Evolutionary conservation across 1,140 invertebrate species (phyloP).

Genomic region (Hirudo medicinalis): DNA sequence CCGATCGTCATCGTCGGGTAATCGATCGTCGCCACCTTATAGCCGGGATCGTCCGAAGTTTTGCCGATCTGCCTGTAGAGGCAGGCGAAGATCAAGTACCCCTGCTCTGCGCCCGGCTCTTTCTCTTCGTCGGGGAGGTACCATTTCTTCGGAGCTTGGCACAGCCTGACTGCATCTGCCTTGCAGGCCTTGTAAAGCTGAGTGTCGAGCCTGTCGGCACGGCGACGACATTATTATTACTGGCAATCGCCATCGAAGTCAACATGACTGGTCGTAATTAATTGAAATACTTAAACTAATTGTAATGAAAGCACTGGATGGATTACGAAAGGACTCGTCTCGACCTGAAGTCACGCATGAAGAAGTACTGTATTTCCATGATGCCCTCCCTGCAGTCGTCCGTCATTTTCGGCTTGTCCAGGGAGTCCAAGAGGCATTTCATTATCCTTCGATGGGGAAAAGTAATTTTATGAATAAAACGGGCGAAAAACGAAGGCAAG

Average conservation of each 20-base stretch:
- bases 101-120: conserved; percentile 55
- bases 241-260: neutral
- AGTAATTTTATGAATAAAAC: neutral
- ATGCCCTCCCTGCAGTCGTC: conserved; percentile 75
- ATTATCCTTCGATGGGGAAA: conserved; percentile 52
- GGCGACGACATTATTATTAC: neutral
- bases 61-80: conserved; percentile 61
- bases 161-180: conserved; percentile 66
- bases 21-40: neutral
- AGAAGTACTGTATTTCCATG: conserved; percentile 91
- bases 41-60: conserved; percentile 6
- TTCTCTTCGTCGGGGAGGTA: conserved; percentile 41
- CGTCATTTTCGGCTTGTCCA: conserved; percentile 70
- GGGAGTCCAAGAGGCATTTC: conserved; percentile 80
- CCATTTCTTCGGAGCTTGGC: conserved; percentile 68
- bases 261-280: no score
- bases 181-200: conserved; percentile 73
- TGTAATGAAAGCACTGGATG: no score
- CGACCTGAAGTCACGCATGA: conserved; percentile 75
- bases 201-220: conserved; percentile 55
- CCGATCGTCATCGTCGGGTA: no score
- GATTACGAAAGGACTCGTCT: neutral
- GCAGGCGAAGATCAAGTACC: conserved; percentile 75
- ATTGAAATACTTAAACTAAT: neutral
- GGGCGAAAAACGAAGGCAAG: conserved; percentile 23